Evolutionary conservation across 1,140 invertebrate genomes (phyloP), one percentile per base, ranked within the genome.

Genomic region (Musca domestica): DNA sequence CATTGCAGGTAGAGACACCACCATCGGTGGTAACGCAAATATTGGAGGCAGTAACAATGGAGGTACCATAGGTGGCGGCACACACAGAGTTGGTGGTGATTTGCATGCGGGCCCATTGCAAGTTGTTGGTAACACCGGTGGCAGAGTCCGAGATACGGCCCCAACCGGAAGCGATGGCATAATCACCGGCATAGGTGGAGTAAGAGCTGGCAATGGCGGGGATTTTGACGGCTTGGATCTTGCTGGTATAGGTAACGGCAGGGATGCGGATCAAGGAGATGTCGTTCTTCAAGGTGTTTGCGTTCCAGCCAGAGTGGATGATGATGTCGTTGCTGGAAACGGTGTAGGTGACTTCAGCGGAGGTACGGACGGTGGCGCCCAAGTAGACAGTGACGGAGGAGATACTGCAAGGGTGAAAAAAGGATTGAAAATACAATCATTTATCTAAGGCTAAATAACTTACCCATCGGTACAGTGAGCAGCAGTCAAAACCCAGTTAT

Each of bases 401-500:
- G 27, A 68, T 34, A 17, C 34, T 41, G 10, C n/a, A n/a, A n/a
- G n/a, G n/a, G n/a, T n/a, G n/a, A n/a, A n/a, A n/a, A n/a, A 41
- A 30, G 27, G 27, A 41, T 41, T 5, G 10, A n/a, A n/a, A n/a
- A n/a, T n/a, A 12, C 6, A 41, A 41, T 41, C 10, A 10, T 41
- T 41, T 41, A n/a, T n/a, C n/a, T n/a, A n/a, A n/a, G n/a, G n/a
- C n/a, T n/a, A 41, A 58, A 27, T 10, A 25, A 25, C 2, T 70
- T 71, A 74, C 72, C 72, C 83, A 72, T 84, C 82, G 0, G 78
- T 80, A 67, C 87, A 88, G 73, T 88, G 87, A 51, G 86, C 87
- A 17, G 87, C 86, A 19, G 86, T 88, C 46, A 88, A 64, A n/a
- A 88, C 77, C 84, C 84, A 87, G 52, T 78, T 73, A 23, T 83